Conservation (phyloP, 2,888 invertebrate genomes). For the Exocentrus adspersus region DNA sequence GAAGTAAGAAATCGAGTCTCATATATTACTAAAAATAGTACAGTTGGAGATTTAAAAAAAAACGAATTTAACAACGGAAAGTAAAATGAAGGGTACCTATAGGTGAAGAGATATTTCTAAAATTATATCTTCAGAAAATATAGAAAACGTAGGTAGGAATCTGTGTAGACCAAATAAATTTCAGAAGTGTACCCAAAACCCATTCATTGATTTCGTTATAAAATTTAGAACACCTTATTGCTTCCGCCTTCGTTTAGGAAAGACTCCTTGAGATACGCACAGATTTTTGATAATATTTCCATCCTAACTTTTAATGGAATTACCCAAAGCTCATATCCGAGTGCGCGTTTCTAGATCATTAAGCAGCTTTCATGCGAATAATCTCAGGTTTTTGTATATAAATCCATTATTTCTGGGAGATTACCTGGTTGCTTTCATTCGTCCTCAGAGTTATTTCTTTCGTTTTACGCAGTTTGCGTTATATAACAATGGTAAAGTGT, state of each 20-base stretch:
- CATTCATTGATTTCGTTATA: too few species aligned
- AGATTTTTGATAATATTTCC: neutral
- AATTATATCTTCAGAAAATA: too few species aligned
- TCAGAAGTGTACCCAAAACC: too few species aligned
- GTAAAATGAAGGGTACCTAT: too few species aligned
- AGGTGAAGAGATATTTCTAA: too few species aligned
- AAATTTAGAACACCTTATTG: neutral
- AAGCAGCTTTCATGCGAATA: neutral
- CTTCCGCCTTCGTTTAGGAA: neutral
- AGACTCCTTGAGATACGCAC: neutral
- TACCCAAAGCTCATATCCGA: neutral
- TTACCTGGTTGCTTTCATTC: neutral
- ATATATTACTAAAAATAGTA: too few species aligned
- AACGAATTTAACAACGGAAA: too few species aligned
- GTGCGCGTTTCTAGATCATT: neutral
- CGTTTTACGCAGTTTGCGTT: neutral
- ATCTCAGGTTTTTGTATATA: neutral
- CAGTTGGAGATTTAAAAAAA: too few species aligned
- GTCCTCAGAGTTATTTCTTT: neutral
- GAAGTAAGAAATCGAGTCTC: too few species aligned
- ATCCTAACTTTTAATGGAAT: constrained; percentile 7
- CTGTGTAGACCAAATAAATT: too few species aligned
- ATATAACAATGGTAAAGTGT: neutral
- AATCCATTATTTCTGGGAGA: neutral
- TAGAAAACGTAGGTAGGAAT: too few species aligned